Conservation (phyloP, 2,888 invertebrate species). For the Dynastes hyllus region DNA sequence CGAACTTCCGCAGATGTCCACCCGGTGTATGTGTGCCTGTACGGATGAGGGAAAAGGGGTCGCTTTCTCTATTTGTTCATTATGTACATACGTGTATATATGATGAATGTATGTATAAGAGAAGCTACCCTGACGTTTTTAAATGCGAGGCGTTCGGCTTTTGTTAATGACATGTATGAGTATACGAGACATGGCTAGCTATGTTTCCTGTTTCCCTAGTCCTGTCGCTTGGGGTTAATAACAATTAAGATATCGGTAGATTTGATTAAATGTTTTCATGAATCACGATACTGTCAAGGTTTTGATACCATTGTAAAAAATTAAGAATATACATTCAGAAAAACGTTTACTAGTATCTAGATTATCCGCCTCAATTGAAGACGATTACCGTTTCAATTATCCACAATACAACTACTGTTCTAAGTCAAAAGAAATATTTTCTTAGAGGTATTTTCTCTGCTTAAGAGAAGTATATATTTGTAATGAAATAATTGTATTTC, state of each 20-base stretch:
- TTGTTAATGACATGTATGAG: conserved; percentile 29
- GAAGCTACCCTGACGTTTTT: background rate
- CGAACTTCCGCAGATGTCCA: conserved; percentile 72
- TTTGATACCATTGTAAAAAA: no score
- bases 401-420: no score
- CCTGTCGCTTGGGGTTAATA: background rate
- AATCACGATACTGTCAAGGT: no score
- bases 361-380: no score
- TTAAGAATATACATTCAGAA: no score
- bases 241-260: conserved; percentile 25
- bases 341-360: no score
- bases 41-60: conserved; percentile 55
- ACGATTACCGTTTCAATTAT: no score
- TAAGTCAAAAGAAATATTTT: no score
- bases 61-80: conserved; percentile 32
- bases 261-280: no score
- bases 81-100: conserved; percentile 16
- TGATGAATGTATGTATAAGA: background rate
- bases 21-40: conserved; percentile 45
- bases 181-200: conserved; percentile 1
- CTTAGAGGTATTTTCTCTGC: no score
- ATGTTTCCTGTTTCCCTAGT: conserved; percentile 10
- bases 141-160: conserved; percentile 19
- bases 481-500: no score
- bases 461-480: no score